phyloP scores from a whole-genome alignment of 2,888 invertebrate species.

The Lottia scabra region DNA sequence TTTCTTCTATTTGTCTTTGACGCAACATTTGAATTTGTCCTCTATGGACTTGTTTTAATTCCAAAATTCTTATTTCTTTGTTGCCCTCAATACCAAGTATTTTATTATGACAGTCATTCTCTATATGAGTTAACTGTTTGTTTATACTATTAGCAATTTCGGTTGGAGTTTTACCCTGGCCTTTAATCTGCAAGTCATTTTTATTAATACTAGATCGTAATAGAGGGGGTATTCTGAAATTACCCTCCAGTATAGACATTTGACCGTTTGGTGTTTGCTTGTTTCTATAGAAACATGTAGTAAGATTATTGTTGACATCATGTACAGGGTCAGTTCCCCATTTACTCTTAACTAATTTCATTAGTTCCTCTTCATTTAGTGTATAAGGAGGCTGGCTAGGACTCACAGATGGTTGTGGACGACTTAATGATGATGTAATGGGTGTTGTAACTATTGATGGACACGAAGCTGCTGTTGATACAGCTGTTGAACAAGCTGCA shows the following conservation, averaged over 20 bases:
- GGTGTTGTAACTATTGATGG: no score
- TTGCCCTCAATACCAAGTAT: background rate
- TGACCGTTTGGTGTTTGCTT: background rate
- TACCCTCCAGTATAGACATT: constrained; percentile 1
- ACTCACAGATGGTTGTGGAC: no score
- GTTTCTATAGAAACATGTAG: background rate
- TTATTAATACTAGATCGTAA: background rate
- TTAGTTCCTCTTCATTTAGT: constrained; percentile 12
- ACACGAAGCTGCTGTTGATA: no score
- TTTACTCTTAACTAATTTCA: constrained; percentile 1
- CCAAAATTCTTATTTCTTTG: no score
- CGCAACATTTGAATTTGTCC: background rate
- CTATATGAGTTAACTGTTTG: background rate
- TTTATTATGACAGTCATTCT: background rate
- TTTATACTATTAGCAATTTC: background rate
- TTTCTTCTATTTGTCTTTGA: background rate
- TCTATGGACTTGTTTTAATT: background rate
- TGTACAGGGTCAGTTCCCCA: constrained; percentile 10
- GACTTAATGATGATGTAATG: no score
- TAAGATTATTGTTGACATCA: constrained; percentile 12
- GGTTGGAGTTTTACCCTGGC: background rate
- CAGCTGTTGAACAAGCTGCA: no score
- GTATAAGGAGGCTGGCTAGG: background rate
- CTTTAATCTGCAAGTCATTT: background rate
- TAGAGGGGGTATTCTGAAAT: constrained; percentile 7